A percentile compares a stretch with the other conserved stretches of the same genome.
Evolutionary conservation across 2,888 invertebrate species (phyloP).

Genomic region (Pterobdella sp.): DNA sequence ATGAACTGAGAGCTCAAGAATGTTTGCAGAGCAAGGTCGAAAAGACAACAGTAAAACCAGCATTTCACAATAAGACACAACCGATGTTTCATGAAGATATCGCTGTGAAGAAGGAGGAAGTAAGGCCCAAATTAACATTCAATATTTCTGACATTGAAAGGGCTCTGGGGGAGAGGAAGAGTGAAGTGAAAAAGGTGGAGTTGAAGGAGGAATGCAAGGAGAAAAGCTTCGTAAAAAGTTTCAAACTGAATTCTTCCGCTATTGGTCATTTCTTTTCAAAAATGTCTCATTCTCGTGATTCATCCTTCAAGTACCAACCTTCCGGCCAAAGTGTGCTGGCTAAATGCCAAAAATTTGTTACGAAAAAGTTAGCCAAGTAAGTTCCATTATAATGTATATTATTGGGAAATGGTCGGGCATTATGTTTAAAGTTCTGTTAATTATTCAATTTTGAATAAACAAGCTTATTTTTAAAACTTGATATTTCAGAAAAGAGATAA

Average conservation of each 20-base stretch:
- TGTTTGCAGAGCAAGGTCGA: not conserved
- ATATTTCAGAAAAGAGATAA: not conserved
- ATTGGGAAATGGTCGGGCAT: not conserved
- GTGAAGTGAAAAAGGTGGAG: not conserved
- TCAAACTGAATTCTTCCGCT: not conserved
- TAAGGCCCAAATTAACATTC: not conserved
- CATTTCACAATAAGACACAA: not conserved
- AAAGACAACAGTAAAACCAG: not conserved
- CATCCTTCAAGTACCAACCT: not conserved
- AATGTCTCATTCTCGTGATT: not conserved
- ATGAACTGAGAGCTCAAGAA: not conserved
- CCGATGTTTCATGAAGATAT: not conserved
- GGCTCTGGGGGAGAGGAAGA: not conserved
- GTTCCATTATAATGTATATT: not conserved
- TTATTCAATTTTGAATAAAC: no score
- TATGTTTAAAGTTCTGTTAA: no score
- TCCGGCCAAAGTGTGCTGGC: not conserved
- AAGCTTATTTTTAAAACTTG: no score
- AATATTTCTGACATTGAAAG: conserved; percentile 4
- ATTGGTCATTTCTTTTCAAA: not conserved
- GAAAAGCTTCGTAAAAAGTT: no score
- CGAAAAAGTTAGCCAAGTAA: not conserved
- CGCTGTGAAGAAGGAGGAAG: not conserved
- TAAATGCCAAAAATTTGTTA: not conserved
- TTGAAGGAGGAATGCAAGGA: not conserved